A percentile compares a stretch with the other conserved stretches of the same genome.
phyloP scores from a whole-genome alignment of 2,113 vertebrate species.

The Callorhinus ursinus region DNA sequence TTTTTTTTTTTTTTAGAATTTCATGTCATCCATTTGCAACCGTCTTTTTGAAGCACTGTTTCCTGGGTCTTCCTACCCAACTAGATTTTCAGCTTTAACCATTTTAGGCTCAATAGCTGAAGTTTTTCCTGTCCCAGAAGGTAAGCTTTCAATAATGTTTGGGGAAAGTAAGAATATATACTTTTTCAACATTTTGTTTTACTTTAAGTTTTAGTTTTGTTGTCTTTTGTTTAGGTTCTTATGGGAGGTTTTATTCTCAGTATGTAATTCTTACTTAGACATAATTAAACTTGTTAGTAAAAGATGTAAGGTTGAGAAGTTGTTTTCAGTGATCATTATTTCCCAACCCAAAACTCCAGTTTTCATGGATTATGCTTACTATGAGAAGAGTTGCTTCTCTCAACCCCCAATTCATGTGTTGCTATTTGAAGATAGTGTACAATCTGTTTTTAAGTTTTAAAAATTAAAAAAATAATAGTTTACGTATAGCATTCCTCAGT shows the following conservation, averaged over 20 bases:
- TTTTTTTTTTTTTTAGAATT: conserved; percentile 86
- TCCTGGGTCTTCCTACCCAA: conserved; percentile 94
- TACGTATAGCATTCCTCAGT: conserved; percentile 42
- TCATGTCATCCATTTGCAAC: conserved; percentile 91
- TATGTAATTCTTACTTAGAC: background rate
- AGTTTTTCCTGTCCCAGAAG: conserved; percentile 86
- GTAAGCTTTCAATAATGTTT: conserved; percentile 75
- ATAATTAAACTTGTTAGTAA: conserved; percentile 37
- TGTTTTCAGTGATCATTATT: background rate
- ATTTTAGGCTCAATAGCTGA: conserved; percentile 92
- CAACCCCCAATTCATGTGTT: background rate
- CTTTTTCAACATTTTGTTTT: conserved; percentile 30
- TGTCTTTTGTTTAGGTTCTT: conserved; percentile 18
- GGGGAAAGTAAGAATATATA: background rate
- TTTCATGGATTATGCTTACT: background rate
- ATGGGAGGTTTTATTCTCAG: background rate
- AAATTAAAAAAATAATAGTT: conserved; percentile 26
- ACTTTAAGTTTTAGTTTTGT: background rate
- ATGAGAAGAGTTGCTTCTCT: background rate
- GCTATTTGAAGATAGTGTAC: conserved; percentile 11
- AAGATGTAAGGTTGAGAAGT: background rate
- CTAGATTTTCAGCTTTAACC: conserved; percentile 92
- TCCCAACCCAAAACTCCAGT: background rate
- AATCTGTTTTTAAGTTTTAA: conserved; percentile 50
- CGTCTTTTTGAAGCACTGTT: conserved; percentile 91